Base-by-base conservation (phyloP, 2,113 vertebrate species). In the Melanerpes aurifrons region DNA sequence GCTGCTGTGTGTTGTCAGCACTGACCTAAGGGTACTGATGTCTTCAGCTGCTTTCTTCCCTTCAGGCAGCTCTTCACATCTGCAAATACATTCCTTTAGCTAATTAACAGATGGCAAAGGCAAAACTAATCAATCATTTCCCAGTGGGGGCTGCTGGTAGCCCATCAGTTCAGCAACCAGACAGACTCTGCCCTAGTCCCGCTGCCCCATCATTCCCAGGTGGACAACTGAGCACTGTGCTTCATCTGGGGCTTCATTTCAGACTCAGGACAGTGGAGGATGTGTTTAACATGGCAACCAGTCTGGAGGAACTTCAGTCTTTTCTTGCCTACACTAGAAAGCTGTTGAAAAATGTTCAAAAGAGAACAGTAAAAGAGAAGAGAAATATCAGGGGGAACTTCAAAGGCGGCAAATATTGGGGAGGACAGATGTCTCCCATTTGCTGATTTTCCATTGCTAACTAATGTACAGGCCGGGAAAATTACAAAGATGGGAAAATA, bases 51-150 rank as follows among this genome's bases (percentile, higher is more conserved):
- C 8, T 78, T 69, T 75, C 40, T 37, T 89, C 35, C 54, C 67
- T n/a, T 48, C 56, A 68, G 62, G 18, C 74, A 58, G 40, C 63
- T 73, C 70, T 79, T 31, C 2, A 7, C 53, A 66, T 29, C 59
- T 85, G 45, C 31, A 87, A 48, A 91, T 31, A 68, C 48, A 50
- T 92, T 57, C 32, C n/a, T 58, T 82, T 78, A 82, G 84, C 84
- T 89, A 87, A 89, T 90, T 91, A 94, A 66, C 87, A 72, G 84
- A 69, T 84, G 81, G 78, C 48, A 86, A 84, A 92, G 37, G 40
- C 77, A 92, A 89, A 91, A 11, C 29, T 32, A 75, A 87, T 84
- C 91, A 57, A 29, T 96, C 62, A 43, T 83, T 90, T 86, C 43
- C 73, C 5, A 2, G 63, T 74, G 58, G 69, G 69, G 47, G 57